phyloP scores from a whole-genome alignment of 2,888 invertebrate genomes.

The Shargacucullia verbasci region DNA sequence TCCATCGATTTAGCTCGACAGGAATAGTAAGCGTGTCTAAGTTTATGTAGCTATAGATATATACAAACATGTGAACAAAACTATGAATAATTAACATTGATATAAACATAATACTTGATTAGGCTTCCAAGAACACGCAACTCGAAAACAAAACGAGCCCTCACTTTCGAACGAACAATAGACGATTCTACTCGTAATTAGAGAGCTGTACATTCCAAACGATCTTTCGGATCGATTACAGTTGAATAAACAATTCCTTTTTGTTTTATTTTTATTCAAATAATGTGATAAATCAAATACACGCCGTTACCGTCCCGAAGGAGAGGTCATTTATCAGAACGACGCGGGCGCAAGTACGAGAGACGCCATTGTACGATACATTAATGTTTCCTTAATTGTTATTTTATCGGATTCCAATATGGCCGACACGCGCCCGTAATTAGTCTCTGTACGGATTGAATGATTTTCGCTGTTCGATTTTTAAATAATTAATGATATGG shows the following conservation, averaged over 20 bases:
- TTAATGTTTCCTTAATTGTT: constrained; percentile 86
- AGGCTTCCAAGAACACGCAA: constrained; percentile 38
- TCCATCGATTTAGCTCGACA: not conserved
- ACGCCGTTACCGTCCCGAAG: constrained; percentile 79
- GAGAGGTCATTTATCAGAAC: constrained; percentile 83
- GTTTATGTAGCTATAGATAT: constrained; percentile 3
- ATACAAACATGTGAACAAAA: constrained; percentile 5
- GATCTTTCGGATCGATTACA: constrained; percentile 84
- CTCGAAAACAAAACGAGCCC: constrained; percentile 48
- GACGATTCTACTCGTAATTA: constrained; percentile 74
- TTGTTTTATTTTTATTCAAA: constrained; percentile 78
- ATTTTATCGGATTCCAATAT: constrained; percentile 86
- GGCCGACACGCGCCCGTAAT: constrained; percentile 80
- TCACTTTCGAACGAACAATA: constrained; percentile 66
- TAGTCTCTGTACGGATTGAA: constrained; percentile 70
- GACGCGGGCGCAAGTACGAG: constrained; percentile 74
- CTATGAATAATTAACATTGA: constrained; percentile 49
- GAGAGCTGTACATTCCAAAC: constrained; percentile 77
- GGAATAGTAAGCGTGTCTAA: not conserved
- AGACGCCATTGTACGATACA: constrained; percentile 78
- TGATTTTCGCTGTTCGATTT: constrained; percentile 58
- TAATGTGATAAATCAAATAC: constrained; percentile 88
- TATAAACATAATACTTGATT: constrained; percentile 47
- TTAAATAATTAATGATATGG: constrained; percentile 59
- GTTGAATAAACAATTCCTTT: constrained; percentile 83